phyloP scores from a whole-genome alignment of 1,140 invertebrate species.

The Tyrophagus putrescentiae region DNA sequence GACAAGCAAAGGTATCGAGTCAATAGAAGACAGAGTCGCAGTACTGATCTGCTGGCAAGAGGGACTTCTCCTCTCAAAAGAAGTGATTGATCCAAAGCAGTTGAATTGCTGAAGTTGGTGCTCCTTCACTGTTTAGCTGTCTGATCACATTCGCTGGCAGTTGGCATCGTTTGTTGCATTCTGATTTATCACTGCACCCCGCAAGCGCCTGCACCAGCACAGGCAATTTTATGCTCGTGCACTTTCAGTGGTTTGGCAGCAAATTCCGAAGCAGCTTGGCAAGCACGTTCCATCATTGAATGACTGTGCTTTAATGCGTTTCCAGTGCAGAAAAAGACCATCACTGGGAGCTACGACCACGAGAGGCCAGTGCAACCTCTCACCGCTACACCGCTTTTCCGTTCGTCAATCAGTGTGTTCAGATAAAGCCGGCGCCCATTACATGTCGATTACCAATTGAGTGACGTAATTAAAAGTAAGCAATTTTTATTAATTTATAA shows the following conservation, averaged over 20 bases:
- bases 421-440: neutral
- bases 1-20: too few species aligned
- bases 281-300: too few species aligned
- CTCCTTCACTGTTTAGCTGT: slow-evolving; percentile 5
- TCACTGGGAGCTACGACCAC: too few species aligned
- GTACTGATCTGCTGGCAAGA: too few species aligned
- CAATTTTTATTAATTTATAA: slow-evolving; percentile 13
- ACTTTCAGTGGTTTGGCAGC: too few species aligned
- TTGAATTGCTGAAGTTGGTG: too few species aligned
- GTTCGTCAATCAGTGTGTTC: neutral
- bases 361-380: neutral
- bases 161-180: slow-evolving; percentile 7
- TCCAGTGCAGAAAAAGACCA: too few species aligned
- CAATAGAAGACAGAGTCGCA: too few species aligned
- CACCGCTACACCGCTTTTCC: too few species aligned
- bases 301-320: too few species aligned
- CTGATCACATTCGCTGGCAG: slow-evolving; percentile 4
- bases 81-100: slow-evolving; percentile 6
- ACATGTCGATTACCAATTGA: neutral
- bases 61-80: too few species aligned
- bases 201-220: neutral
- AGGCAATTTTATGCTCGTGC: neutral
- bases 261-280: too few species aligned
- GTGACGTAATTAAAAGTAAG: slow-evolving; percentile 6
- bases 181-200: slow-evolving; percentile 11